Base-by-base conservation (phyloP, 1,140 invertebrate species). In the Venustaconcha ellipsiformis region DNA sequence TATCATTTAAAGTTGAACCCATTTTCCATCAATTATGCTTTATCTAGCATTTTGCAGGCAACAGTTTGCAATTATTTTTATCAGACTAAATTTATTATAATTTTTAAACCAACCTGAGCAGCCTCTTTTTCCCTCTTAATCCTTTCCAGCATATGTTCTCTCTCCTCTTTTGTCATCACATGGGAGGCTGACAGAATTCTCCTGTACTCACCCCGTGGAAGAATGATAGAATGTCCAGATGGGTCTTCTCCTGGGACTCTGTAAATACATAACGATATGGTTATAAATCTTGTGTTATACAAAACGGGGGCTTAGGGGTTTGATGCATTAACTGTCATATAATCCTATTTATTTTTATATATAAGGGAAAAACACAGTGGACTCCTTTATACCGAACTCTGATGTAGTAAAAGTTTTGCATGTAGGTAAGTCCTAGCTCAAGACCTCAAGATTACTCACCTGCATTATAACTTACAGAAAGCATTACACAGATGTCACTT, bases 201-300 rank as follows among this genome's bases (percentile, higher is more conserved):
- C 55, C 82, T 67, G 66, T 86, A 90, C 70, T 89, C 88, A 68
- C 78, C 62, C 18, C 81, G 60, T 1, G 76, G 75, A 18, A 90
- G 65, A 56, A 90, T 83, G 11, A 88, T 74, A 18, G 85, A 84
- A 56, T 89, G 69, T 17, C 88, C 88, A 23, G 87, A 88, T 1
- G 89, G 89, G 78, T 90, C 89, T 26, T 88, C 88, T 56, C 73
- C 74, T n/a, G 89, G 89, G 58, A 90, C 85, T 70, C 88, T 89
- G 70, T 17, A 80, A 78, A 78, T 58, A 71, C 30, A 58, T 37
- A 62, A 20, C 67, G n/a, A 69, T 37, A 48, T 63, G 23, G 57
- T 1, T 17, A 12, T 70, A 57, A n/a, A 57, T n/a, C 15, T 70
- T 20, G 48, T 67, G 66, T 37, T 48, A 14, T 67, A 30, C 13